phyloP scores from a whole-genome alignment of 2,797 vertebrate species.

The Sebastes vulpes region DNA sequence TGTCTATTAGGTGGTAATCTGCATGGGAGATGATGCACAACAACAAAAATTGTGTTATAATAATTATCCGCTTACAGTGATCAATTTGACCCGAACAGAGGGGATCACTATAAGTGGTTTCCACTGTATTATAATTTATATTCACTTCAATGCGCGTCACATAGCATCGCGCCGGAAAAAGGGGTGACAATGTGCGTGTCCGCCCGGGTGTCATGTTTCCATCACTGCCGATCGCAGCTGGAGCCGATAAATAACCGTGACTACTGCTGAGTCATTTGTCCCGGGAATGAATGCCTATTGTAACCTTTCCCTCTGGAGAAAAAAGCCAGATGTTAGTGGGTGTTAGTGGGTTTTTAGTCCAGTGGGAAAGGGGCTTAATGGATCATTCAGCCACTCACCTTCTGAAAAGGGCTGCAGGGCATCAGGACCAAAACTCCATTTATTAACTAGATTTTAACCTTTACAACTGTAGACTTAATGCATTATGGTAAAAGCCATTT shows the following conservation, averaged over 20 bases:
- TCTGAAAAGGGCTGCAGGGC: not conserved
- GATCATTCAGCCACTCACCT: not conserved
- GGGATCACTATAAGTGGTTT: no score
- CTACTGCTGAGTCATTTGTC: not conserved
- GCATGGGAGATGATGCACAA: no score
- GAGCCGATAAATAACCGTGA: not conserved
- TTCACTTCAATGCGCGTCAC: not conserved
- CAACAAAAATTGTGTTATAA: no score
- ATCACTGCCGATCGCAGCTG: not conserved
- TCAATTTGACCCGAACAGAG: no score
- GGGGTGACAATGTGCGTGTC: not conserved
- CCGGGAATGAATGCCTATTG: not conserved
- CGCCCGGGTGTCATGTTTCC: not conserved
- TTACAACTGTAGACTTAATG: not conserved
- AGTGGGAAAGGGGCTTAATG: not conserved
- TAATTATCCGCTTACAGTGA: no score
- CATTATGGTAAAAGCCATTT: slow-evolving; percentile 9
- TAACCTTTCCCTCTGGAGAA: not conserved
- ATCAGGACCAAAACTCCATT: not conserved
- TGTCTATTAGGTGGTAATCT: no score
- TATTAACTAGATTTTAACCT: slow-evolving; percentile 3
- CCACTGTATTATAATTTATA: not conserved
- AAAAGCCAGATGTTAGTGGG: not conserved
- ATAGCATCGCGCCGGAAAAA: not conserved
- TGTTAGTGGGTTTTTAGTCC: not conserved